phyloP scores from a whole-genome alignment of 1,140 invertebrate genomes.

The Mactra quadrangularis region DNA sequence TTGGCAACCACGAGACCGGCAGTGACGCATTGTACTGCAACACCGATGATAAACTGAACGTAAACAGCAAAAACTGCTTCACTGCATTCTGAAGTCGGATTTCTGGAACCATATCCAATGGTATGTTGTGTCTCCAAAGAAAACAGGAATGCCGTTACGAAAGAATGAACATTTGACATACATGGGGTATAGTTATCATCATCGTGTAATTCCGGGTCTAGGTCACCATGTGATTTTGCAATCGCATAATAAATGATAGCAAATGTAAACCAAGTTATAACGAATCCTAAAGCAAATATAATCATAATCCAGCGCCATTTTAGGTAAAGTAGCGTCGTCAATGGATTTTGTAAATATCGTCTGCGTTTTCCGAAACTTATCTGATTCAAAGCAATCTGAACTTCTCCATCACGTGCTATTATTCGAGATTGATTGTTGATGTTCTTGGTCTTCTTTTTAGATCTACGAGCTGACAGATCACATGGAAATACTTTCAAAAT shows the following conservation, averaged over 20 bases:
- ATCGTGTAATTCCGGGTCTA: constrained; percentile 84
- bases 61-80: constrained; percentile 98
- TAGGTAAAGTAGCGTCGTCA: constrained; percentile 57
- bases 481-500: background rate
- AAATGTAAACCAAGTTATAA: constrained; percentile 95
- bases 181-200: constrained; percentile 70
- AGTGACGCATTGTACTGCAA: constrained; percentile 90
- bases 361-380: constrained; percentile 53
- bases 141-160: constrained; percentile 81
- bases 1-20: constrained; percentile 88
- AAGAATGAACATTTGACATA: constrained; percentile 77
- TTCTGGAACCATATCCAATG: constrained; percentile 85
- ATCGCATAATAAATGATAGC: constrained; percentile 97
- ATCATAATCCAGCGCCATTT: constrained; percentile 98
- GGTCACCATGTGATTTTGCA: constrained; percentile 94
- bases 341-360: constrained; percentile 49
- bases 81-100: constrained; percentile 96
- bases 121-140: constrained; percentile 84
- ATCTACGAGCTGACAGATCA: background rate
- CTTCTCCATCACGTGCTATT: constrained; percentile 51
- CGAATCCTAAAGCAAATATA: constrained; percentile 94
- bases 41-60: constrained; percentile 96
- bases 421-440: constrained; percentile 16
- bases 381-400: constrained; percentile 53
- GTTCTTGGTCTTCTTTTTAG: background rate